Base-by-base conservation (phyloP, 2,797 vertebrate genomes). In the Sebastes diploproa region DNA sequence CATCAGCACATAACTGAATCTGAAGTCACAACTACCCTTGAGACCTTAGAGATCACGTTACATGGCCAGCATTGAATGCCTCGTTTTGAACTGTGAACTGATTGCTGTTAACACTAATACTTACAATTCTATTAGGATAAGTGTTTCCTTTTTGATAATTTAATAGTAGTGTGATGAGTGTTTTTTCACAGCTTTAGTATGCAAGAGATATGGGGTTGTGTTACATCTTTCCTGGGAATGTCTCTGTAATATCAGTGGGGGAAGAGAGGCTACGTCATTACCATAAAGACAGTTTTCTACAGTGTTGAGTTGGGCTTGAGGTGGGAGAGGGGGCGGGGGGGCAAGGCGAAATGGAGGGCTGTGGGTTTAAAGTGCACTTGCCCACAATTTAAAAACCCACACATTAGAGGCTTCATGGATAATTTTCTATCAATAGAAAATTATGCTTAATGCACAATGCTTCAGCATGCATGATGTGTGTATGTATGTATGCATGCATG, bases 1-100 rank as follows among this genome's bases (percentile, higher is more conserved):
- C 88, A 91, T 92, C 90, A 93, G 73, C 64, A 62, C 75, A 84
- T 90, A 87, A 91, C 72, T 87, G 73, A 88, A 92, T 93, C 83
- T 86, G 75, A 87, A 90, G 71, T 86, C 90, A 85, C 84, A 78
- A 61, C 84, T 89, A 56, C 63, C 72, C 71, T 75, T 27, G 38
- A 88, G 81, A 83, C 88, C 85, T 75, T 63, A 56, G 74, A 64
- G 88, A 88, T 94, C 82, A 50, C 3, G 34, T 94, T 93, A 83
- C 91, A 88, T 11, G 38, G 75, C 60, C 80, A 52, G 67, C 54
- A 81, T 88, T 87, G 80, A 87, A 91, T 90, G 87, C 64, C 59
- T 82, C 3, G 1, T 70, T 64, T 85, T 76, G 50, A 89, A 86
- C 68, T 60, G 61, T 77, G 30, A 42, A 78, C 77, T 87, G 75